A percentile compares a stretch with the other conserved stretches of the same genome.
Conservation (phyloP, 2,888 invertebrate genomes). For the Auanema freiburgensis region DNA sequence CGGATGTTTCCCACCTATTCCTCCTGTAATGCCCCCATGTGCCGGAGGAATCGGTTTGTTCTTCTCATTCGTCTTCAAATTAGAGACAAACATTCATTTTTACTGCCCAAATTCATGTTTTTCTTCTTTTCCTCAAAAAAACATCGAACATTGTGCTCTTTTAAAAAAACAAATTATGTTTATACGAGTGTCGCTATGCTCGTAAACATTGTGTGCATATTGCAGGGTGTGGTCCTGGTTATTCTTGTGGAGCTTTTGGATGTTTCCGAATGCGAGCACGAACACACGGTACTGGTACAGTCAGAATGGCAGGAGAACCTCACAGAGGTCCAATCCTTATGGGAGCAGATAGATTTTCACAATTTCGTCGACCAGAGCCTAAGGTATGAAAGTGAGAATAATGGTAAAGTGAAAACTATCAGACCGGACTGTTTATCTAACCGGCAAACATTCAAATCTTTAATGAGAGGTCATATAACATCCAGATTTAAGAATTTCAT, state of each 20-base stretch:
- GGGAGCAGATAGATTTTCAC: conserved; percentile 40
- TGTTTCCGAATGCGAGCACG: conserved; percentile 44
- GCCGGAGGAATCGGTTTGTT: conserved; percentile 21
- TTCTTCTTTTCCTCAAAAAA: not conserved
- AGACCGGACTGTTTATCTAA: no score
- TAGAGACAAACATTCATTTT: no score
- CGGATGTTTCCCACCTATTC: conserved; percentile 31
- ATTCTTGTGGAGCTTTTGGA: conserved; percentile 45
- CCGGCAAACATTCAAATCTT: no score
- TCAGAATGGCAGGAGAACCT: conserved; percentile 8
- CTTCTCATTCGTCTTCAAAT: no score
- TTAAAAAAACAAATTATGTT: no score
- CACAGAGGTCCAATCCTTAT: conserved; percentile 27
- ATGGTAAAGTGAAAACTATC: no score
- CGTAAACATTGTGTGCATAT: not conserved
- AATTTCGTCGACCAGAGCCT: conserved; percentile 32
- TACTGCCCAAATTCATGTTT: not conserved
- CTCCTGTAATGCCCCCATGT: conserved; percentile 39
- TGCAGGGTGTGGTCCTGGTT: conserved; percentile 46
- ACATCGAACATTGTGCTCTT: no score
- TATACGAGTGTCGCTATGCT: no score
- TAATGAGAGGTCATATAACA: no score
- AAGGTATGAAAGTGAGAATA: no score
- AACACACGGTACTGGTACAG: conserved; percentile 33
- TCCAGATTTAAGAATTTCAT: no score